A percentile compares a stretch with the other conserved stretches of the same genome.
Evolutionary conservation across 2,888 invertebrate species (phyloP).

Genomic region (Chelonus formosanus): DNA sequence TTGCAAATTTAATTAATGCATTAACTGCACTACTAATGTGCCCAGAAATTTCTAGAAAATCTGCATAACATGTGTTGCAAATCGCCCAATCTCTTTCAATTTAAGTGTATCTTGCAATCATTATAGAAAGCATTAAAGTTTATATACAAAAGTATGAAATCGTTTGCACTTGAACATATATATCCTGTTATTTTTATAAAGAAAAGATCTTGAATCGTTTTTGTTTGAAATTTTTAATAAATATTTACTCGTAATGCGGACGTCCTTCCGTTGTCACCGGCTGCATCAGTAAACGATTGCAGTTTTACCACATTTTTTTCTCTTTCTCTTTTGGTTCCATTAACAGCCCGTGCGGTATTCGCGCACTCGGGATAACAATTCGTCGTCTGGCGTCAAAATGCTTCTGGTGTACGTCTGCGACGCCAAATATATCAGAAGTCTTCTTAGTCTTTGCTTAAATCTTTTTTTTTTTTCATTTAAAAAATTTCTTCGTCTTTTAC

Average conservation of each 20-base stretch:
- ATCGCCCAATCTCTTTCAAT: conserved; percentile 2
- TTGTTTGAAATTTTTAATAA: conserved; percentile 52
- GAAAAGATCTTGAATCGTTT: conserved; percentile 52
- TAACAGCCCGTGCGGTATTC: conserved; percentile 26
- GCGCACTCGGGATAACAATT: conserved; percentile 45
- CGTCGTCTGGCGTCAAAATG: conserved; percentile 54
- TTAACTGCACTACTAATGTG: no score
- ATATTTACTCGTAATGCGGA: conserved; percentile 59
- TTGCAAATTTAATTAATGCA: no score
- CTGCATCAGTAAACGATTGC: conserved; percentile 38
- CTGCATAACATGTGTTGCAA: conserved; percentile 10
- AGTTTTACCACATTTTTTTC: conserved; percentile 26
- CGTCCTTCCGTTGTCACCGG: conserved; percentile 55
- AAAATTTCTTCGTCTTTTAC: conserved; percentile 20
- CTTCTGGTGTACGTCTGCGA: conserved; percentile 37
- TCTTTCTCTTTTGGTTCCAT: conserved; percentile 27
- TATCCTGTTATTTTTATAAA: conserved; percentile 49
- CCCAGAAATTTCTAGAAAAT: background rate
- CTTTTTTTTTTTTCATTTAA: conserved; percentile 19
- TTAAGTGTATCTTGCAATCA: conserved; percentile 1
- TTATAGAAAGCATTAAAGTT: background rate
- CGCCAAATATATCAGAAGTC: conserved; percentile 41
- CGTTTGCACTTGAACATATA: background rate
- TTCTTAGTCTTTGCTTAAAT: conserved; percentile 1
- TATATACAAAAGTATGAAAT: background rate